A percentile compares a stretch with the other conserved stretches of the same genome.
Conservation (phyloP, 2,113 vertebrate species). For the Opisthocomus hoazin region DNA sequence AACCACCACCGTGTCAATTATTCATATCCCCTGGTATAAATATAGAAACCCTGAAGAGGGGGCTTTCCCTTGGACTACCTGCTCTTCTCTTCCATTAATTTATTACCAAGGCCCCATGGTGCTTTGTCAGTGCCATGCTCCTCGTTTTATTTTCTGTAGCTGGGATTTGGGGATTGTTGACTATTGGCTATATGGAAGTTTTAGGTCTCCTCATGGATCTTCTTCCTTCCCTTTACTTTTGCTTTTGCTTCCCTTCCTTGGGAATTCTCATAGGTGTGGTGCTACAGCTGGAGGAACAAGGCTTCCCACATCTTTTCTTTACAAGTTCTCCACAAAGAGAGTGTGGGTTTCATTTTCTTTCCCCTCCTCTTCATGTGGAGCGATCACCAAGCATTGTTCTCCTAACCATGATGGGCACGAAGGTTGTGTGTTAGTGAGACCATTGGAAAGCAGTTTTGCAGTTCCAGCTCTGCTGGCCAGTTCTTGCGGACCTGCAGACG, state of each 20-base stretch:
- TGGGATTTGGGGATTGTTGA: not conserved
- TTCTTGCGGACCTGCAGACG: not conserved
- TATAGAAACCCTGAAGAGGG: not conserved
- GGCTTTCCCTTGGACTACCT: not conserved
- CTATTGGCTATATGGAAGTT: not conserved
- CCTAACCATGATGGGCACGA: not conserved
- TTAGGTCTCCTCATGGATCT: not conserved
- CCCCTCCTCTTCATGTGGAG: slow-evolving; percentile 27
- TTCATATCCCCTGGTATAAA: not conserved
- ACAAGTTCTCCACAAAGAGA: not conserved
- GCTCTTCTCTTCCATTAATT: not conserved
- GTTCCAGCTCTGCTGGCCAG: not conserved
- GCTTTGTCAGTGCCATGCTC: not conserved
- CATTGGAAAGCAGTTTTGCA: not conserved
- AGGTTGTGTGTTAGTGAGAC: not conserved
- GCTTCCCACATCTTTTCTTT: slow-evolving; percentile 32
- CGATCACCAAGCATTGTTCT: not conserved
- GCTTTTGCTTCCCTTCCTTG: not conserved
- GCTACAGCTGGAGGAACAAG: slow-evolving; percentile 26
- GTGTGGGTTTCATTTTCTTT: not conserved
- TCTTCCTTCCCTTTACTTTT: not conserved
- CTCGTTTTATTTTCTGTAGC: not conserved
- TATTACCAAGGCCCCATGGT: not conserved
- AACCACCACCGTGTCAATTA: not conserved
- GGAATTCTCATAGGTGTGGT: not conserved